Percentiles rank a stretch among this genome's conserved stretches.
phyloP scores from a whole-genome alignment of 2,797 vertebrate genomes.

The Cryptoprocta ferox region DNA sequence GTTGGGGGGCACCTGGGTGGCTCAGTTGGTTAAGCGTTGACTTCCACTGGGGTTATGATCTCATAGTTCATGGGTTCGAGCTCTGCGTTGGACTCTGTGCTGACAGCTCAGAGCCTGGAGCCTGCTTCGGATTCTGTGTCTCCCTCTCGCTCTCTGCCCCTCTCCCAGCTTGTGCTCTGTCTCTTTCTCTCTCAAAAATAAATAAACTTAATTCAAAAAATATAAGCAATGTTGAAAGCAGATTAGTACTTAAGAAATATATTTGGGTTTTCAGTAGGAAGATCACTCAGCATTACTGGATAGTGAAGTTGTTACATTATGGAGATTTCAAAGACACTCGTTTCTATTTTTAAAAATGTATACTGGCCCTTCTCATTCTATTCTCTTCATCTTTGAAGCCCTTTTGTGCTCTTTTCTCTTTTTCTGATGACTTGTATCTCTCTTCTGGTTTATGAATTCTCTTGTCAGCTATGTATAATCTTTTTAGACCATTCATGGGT shows the following conservation, averaged over 20 bases:
- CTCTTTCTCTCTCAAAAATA: no score
- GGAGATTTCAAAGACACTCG: background rate
- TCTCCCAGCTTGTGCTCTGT: no score
- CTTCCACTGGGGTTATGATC: no score
- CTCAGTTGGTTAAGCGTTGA: no score
- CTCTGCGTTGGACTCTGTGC: no score
- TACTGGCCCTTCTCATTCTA: background rate
- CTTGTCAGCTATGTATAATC: background rate
- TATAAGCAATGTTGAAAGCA: background rate
- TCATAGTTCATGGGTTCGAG: no score
- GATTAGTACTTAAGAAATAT: background rate
- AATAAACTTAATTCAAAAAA: background rate
- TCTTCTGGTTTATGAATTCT: slow-evolving; percentile 24
- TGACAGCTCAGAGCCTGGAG: no score
- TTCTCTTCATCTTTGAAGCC: background rate
- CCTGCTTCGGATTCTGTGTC: no score
- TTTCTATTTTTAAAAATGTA: background rate
- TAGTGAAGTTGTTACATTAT: background rate
- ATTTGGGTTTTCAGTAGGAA: slow-evolving; percentile 16
- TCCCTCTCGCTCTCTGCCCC: no score
- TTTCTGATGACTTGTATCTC: background rate
- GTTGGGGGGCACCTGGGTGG: background rate
- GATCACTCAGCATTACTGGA: background rate
- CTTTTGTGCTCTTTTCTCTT: background rate
- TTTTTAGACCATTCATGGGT: background rate